Base-by-base conservation (phyloP, 2,888 invertebrate species). In the Muscina levida region DNA sequence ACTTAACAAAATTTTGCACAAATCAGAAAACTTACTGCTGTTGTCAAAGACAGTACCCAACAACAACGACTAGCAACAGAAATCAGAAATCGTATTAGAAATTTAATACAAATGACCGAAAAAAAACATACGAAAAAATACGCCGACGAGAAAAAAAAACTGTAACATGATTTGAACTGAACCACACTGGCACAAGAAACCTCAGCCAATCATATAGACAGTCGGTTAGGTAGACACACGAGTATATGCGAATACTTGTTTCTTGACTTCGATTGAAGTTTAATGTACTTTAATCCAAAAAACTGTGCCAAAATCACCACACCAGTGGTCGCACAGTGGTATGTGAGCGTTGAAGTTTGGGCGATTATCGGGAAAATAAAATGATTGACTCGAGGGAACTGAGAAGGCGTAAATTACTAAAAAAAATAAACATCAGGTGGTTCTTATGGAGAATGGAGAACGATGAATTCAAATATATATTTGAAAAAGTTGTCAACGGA, bases 71-170 rank as follows among this genome's bases (percentile, higher is more conserved):
- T 37, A 62, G 42, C 42, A 37, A 62, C 24, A 31, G 15, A 57
- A 31, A 26, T 26, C 57, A 15, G 15, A 37, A 19, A 37, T 6
- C 62, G 22, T 19, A 62, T 62, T 62, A 71, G 71, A 77, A 77
- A 71, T 71, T 66, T 39, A 26, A 77, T 71, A 77, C 39, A 57
- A 77, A 66, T 71, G 71, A 71, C 71, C 76, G 57, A 66, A 70
- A 57, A 48, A n/a, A n/a, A n/a, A n/a, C n/a, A n/a, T n/a, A 53
- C 39, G 17, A 59, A 59, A 59, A 59, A 59, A n/a, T n/a, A 59
- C 17, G 59, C 42, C 62, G n/a, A n/a, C n/a, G n/a, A n/a, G n/a
- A n/a, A n/a, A 37, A 13, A 42, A 39, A 62, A 62, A 62, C 62
- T 62, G 22, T 62, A 62, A 22, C 62, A 62, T 62, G 62, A 39